phyloP scores from a whole-genome alignment of 2,888 invertebrate genomes.

The Stenolophus ochropezus region DNA sequence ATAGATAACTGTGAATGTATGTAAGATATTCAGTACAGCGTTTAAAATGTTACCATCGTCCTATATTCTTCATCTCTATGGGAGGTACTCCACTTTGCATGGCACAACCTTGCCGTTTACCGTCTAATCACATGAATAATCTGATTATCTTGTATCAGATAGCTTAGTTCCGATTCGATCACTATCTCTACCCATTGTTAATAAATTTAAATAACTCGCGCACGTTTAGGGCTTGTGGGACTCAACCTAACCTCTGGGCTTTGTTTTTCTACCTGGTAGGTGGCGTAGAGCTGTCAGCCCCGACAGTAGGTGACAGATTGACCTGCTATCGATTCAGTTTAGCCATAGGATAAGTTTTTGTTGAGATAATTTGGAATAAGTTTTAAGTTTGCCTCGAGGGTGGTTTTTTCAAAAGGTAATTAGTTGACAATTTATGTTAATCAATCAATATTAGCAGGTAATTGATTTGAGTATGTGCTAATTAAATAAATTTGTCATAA shows the following conservation, averaged over 20 bases:
- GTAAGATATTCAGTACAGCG: neutral
- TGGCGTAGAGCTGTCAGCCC: slow-evolving; percentile 24
- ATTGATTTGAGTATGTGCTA: neutral
- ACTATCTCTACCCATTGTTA: slow-evolving; percentile 34
- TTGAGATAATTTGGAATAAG: neutral
- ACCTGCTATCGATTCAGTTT: neutral
- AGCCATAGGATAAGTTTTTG: neutral
- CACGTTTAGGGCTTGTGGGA: slow-evolving; percentile 28
- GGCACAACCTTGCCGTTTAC: slow-evolving; percentile 31
- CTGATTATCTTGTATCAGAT: slow-evolving; percentile 40
- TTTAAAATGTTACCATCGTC: neutral
- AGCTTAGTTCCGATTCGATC: neutral
- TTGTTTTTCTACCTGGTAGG: slow-evolving; percentile 26
- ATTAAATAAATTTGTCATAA: neutral
- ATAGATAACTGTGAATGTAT: neutral
- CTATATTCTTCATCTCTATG: slow-evolving; percentile 2
- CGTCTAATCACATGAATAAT: slow-evolving; percentile 37
- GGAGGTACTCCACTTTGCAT: slow-evolving; percentile 25
- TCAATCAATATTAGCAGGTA: neutral
- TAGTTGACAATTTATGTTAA: neutral
- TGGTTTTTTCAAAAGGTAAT: neutral
- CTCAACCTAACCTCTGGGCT: slow-evolving; percentile 35
- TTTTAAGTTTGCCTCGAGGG: neutral
- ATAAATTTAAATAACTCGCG: slow-evolving; percentile 32
- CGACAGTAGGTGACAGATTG: neutral